phyloP scores from a whole-genome alignment of 1,140 invertebrate species.

The Hypothenemus hampei region DNA sequence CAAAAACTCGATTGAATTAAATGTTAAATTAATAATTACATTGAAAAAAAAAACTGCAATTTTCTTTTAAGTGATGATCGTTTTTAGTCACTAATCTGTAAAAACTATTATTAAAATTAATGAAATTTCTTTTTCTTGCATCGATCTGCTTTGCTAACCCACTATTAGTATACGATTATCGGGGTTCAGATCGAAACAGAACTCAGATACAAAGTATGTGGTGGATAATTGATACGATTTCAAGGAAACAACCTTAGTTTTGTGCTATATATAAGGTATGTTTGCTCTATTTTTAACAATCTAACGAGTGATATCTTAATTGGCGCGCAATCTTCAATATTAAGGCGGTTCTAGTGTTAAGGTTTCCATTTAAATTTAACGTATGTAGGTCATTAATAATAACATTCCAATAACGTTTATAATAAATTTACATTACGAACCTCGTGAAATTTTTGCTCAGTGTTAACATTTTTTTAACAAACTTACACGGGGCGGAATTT shows the following conservation, averaged over 20 bases:
- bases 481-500: slow-evolving; percentile 4
- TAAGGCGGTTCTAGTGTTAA: slow-evolving; percentile 8
- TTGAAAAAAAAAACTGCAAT: not conserved
- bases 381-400: slow-evolving; percentile 15
- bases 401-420: slow-evolving; percentile 11
- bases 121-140: not conserved
- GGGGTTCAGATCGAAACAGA: slow-evolving; percentile 1
- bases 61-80: not conserved
- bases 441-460: too few relatives aligned
- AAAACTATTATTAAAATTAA: slow-evolving; percentile 8
- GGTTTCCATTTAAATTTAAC: slow-evolving; percentile 14
- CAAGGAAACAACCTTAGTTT: slow-evolving; percentile 13
- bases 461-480: not conserved
- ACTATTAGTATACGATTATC: slow-evolving; percentile 12
- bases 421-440: too few relatives aligned
- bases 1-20: not conserved
- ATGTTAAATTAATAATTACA: not conserved
- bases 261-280: slow-evolving; percentile 16
- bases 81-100: slow-evolving; percentile 6
- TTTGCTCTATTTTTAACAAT: slow-evolving; percentile 19
- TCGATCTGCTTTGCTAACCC: not conserved
- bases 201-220: not conserved
- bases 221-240: slow-evolving; percentile 7
- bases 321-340: slow-evolving; percentile 10
- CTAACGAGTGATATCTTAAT: slow-evolving; percentile 13